These are phyloP conservation scores for Plebejus anna DNA, from an alignment of 2,888 invertebrate species.

Conservation along the genomic window DNA sequence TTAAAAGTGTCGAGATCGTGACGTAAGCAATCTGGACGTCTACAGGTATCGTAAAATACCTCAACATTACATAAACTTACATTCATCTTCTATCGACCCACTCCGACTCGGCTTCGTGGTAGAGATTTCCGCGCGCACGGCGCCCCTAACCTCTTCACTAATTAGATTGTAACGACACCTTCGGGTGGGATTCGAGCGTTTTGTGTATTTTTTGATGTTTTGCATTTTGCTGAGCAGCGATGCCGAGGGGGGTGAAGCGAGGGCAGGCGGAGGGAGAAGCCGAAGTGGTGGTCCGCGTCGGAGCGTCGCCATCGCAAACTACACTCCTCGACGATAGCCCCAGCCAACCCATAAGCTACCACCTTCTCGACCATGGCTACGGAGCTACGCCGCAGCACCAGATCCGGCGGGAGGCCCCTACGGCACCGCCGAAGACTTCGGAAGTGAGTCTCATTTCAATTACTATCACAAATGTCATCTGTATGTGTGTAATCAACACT, in stretches of 20 bases:
- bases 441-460: slow-evolving; percentile 59
- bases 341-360: slow-evolving; percentile 82
- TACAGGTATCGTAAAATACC: slow-evolving; percentile 51
- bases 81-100: slow-evolving; percentile 68
- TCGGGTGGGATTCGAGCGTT: slow-evolving; percentile 31
- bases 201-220: slow-evolving; percentile 37
- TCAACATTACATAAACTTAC: slow-evolving; percentile 50
- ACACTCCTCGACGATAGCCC: slow-evolving; percentile 75
- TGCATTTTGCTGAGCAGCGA: slow-evolving; percentile 58
- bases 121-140: slow-evolving; percentile 75
- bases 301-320: slow-evolving; percentile 78
- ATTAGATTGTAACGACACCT: slow-evolving; percentile 64
- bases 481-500: not conserved
- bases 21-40: slow-evolving; percentile 67
- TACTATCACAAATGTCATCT: slow-evolving; percentile 1
- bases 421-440: slow-evolving; percentile 78
- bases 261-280: slow-evolving; percentile 77
- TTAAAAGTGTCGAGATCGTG: slow-evolving; percentile 66
- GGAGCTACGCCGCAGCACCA: slow-evolving; percentile 89
- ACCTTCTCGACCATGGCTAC: slow-evolving; percentile 92
- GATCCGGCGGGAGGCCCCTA: slow-evolving; percentile 78
- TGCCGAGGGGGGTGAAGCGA: slow-evolving; percentile 82
- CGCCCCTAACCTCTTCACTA: slow-evolving; percentile 77
- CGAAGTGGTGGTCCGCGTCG: slow-evolving; percentile 72
- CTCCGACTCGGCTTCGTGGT: slow-evolving; percentile 66